A percentile compares a stretch with the other conserved stretches of the same genome.
phyloP scores from a whole-genome alignment of 2,113 vertebrate species.

The Vimba vimba region DNA sequence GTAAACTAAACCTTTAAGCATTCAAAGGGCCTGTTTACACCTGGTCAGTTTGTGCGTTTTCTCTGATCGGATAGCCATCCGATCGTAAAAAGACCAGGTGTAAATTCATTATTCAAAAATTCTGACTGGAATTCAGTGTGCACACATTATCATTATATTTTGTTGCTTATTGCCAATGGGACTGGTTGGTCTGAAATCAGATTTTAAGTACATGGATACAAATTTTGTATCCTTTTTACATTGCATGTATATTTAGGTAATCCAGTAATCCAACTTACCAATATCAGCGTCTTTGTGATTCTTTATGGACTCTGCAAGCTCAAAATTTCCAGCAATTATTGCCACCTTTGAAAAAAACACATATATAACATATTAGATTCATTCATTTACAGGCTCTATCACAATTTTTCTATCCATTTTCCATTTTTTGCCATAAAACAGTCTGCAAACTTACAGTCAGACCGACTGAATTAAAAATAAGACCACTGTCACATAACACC shows the following conservation, averaged over 20 bases:
- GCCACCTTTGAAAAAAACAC: conserved; percentile 78
- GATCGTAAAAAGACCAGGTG: too few species aligned
- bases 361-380: background rate
- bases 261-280: conserved; percentile 73
- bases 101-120: too few species aligned
- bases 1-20: too few species aligned
- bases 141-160: background rate
- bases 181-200: background rate
- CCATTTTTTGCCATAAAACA: background rate
- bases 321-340: conserved; percentile 89
- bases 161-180: background rate
- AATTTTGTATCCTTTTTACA: background rate
- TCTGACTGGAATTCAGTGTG: too few species aligned
- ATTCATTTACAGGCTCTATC: background rate
- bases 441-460: conserved; percentile 16
- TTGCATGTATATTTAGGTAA: background rate
- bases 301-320: conserved; percentile 88
- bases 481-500: conserved; percentile 15
- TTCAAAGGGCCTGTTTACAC: too few species aligned
- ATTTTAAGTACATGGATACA: background rate
- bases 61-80: too few species aligned
- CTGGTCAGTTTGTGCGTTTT: too few species aligned
- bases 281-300: conserved; percentile 84
- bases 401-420: background rate
- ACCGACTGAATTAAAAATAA: background rate